Conservation (phyloP, 2,113 vertebrate species). For the Scomber colias region DNA sequence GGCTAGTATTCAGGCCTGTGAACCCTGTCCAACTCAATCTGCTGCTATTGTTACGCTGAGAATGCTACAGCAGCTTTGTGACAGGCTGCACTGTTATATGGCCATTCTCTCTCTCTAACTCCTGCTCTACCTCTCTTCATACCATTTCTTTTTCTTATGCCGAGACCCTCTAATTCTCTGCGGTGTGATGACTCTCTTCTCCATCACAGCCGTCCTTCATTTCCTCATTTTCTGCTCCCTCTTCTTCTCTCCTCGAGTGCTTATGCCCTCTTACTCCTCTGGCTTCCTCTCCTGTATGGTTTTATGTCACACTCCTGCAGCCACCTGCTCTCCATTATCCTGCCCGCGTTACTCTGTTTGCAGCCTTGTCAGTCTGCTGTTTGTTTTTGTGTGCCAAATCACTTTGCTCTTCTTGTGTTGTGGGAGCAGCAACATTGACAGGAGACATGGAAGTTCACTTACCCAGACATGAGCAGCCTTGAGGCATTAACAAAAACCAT, state of each 20-base stretch:
- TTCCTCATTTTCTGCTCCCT: slow-evolving; percentile 45
- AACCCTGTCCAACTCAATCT: slow-evolving; percentile 83
- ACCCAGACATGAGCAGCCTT: slow-evolving; percentile 52
- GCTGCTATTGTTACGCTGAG: slow-evolving; percentile 71
- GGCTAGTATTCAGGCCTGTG: slow-evolving; percentile 67
- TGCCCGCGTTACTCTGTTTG: slow-evolving; percentile 1
- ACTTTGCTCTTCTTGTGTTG: slow-evolving; percentile 61
- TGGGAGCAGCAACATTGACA: slow-evolving; percentile 43
- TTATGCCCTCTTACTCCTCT: slow-evolving; percentile 28
- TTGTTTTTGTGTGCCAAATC: slow-evolving; percentile 48
- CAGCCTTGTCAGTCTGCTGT: slow-evolving; percentile 32
- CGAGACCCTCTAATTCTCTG: slow-evolving; percentile 32
- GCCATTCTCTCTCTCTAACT: slow-evolving; percentile 24
- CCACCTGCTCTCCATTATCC: slow-evolving; percentile 48
- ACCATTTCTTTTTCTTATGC: slow-evolving; percentile 20
- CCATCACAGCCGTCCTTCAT: slow-evolving; percentile 19
- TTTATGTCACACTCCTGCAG: slow-evolving; percentile 37
- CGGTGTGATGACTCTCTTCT: slow-evolving; percentile 24
- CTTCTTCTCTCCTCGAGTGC: slow-evolving; percentile 23
- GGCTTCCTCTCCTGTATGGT: slow-evolving; percentile 16
- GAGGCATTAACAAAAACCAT: slow-evolving; percentile 57
- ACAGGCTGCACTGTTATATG: slow-evolving; percentile 52
- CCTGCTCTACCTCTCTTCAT: not conserved
- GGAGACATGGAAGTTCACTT: slow-evolving; percentile 73
- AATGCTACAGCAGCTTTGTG: slow-evolving; percentile 73